Evolutionary conservation across 2,113 vertebrate genomes (phyloP), one percentile per base, ranked within the genome.

Genomic region (Indri indri): DNA sequence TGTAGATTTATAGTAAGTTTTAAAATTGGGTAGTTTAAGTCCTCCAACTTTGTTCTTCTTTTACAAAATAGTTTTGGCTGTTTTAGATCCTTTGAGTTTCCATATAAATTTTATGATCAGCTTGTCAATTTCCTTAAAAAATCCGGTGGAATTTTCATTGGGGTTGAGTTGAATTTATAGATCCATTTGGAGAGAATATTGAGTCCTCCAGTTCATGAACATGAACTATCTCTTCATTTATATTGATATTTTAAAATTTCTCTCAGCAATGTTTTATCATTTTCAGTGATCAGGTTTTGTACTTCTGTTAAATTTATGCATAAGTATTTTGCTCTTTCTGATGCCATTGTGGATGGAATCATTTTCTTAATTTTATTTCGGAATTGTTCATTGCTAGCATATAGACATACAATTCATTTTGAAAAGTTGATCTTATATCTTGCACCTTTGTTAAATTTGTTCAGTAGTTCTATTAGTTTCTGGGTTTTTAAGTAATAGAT

Each of bases 1-100:
- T 90, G 20, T 91, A 85, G 76, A 42, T 96, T 76, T 94, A 86
- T 16, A 83, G n/a, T 61, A 94, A n/a, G 14, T 70, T 92, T 85
- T 95, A 42, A 82, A 82, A 95, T 82, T 34, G 42, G 59, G 45
- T n/a, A 87, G n/a, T n/a, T 77, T 83, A 84, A 84, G 18, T 61
- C n/a, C 20, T 82, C 73, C 47, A 79, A 79, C 37, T 85, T 93
- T 79, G 14, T 88, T 73, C 59, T 68, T 59, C 8, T 81, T 47
- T 88, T 82, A 92, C 17, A 82, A 80, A 95, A 89, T 16, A 81
- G 34, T 52, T 81, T 68, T 85, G 57, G 30, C 37, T 77, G 42
- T 74, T 79, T 73, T 79, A 92, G 70, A 80, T 74, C 9, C 25
- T 87, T 80, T 77, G 23, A 66, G 88, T 95, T 83, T 83, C 13